Evolutionary conservation across 64 coral and sea anemone genomes (phyloP), one percentile per base, ranked within the genome.

Genomic region (Pocillopora verrucosa): DNA sequence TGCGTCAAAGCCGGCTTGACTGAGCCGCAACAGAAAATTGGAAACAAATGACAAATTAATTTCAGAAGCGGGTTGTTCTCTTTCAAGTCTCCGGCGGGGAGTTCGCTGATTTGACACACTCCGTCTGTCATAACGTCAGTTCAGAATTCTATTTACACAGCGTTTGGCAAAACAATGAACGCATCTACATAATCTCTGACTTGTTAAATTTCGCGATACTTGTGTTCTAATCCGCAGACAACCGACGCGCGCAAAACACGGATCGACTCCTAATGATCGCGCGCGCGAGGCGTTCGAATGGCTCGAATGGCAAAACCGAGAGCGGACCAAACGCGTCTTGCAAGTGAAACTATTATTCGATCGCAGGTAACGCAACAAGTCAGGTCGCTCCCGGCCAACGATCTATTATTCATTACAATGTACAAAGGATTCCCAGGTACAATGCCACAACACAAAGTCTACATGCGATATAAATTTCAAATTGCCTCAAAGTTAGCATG

Each of bases 391-490:
- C 59, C 70, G 37, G 65, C 76, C 37, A 16, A 79, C 75, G 88
- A 98, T 98, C 86, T 92, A 98, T 98, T 94, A 98, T 98, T 98
- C 92, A 98, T 98, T 84, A 94, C 78, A 91, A 86, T 94, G 92
- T 98, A 98, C 92, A 98, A 92, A 94, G 91, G 64, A 58, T 61
- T 91, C 74, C 92, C 89, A 69, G 56, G 59, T 68, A 58, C 85
- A 92, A 93, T 89, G 51, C 79, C 57, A 91, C 73, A 92, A 88
- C 91, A 88, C 89, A 83, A 94, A 85, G 88, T 76, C 82, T 85
- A 85, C 82, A 85, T 96, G 89, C 89, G 94, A 92, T 98, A 86
- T 86, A 80, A 89, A 92, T 98, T 98, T 87, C 82, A 98, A 92
- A 94, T 75, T 67, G 74, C 72, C 51, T 38, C 7, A 77, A 58